Evolutionary conservation across 1,140 invertebrate genomes (phyloP).

Genomic region (Euwallacea similis): DNA sequence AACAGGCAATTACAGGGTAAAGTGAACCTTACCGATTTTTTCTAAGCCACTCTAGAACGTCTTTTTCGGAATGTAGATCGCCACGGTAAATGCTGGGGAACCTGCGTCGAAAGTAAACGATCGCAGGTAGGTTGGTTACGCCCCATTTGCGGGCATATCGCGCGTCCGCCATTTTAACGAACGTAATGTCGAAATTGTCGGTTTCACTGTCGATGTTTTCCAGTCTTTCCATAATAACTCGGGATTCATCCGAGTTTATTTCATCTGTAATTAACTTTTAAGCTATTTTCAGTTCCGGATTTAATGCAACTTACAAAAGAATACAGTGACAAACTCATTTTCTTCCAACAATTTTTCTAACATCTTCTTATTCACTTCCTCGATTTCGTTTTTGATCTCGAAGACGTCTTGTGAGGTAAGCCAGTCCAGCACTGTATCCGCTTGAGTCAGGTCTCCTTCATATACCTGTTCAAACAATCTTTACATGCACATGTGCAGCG

Average conservation of each 20-base stretch:
- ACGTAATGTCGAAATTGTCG: constrained; percentile 91
- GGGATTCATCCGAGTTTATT: constrained; percentile 76
- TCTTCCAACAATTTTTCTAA: constrained; percentile 90
- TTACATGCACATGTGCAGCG: too few species aligned
- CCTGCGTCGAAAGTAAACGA: constrained; percentile 91
- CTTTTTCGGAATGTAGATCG: constrained; percentile 78
- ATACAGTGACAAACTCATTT: constrained; percentile 93
- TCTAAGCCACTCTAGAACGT: constrained; percentile 90
- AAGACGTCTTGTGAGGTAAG: constrained; percentile 93
- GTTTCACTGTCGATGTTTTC: constrained; percentile 93
- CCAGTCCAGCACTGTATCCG: constrained; percentile 84
- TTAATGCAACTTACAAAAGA: constrained; percentile 78
- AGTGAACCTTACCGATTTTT: constrained; percentile 69
- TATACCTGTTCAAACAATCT: constrained; percentile 59
- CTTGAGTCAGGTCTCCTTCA: constrained; percentile 87
- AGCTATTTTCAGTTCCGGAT: not conserved
- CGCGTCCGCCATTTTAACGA: constrained; percentile 91
- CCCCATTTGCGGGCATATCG: constrained; percentile 93
- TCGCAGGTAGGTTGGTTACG: constrained; percentile 87
- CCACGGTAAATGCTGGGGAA: constrained; percentile 95
- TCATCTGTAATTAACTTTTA: constrained; percentile 62
- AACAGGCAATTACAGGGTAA: too few species aligned
- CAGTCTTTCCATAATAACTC: constrained; percentile 76
- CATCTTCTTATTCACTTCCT: constrained; percentile 95
- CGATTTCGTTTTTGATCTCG: constrained; percentile 95